These are phyloP conservation scores for Furnarius figulus DNA, from an alignment of 2,113 vertebrate genomes.

Conservation along the genomic window DNA sequence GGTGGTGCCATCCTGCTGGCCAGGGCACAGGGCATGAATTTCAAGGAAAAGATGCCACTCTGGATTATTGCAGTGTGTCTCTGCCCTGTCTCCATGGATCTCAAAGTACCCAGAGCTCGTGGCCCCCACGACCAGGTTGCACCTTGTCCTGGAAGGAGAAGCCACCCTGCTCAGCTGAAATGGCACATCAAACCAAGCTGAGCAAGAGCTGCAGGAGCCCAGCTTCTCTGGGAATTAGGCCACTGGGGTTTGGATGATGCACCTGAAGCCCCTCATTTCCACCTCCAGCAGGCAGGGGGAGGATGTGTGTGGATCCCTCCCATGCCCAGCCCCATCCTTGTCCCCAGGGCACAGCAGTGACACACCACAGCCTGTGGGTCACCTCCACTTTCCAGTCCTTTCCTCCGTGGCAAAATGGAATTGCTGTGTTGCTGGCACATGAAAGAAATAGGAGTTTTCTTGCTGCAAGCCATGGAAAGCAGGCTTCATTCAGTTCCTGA, in stretches of 20 bases:
- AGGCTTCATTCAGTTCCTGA: constrained; percentile 65
- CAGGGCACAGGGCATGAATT: not conserved
- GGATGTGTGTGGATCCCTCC: accelerated
- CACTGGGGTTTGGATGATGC: accelerated
- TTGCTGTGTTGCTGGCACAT: not conserved
- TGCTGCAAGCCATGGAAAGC: constrained; percentile 56
- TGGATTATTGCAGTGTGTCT: not conserved
- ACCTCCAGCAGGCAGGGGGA: not conserved
- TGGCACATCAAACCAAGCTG: accelerated
- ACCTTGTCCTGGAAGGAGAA: not conserved
- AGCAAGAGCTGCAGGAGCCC: not conserved
- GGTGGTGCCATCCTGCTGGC: not conserved
- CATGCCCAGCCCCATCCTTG: not conserved
- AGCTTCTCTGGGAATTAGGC: accelerated
- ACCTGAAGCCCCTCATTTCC: accelerated
- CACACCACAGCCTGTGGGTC: accelerated
- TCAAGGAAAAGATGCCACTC: not conserved
- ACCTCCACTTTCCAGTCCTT: not conserved
- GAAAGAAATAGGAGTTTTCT: constrained; percentile 40
- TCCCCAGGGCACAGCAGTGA: accelerated
- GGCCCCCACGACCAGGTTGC: accelerated
- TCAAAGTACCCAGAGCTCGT: accelerated
- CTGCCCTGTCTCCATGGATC: not conserved
- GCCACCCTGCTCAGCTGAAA: accelerated
- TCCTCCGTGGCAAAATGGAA: not conserved